These are phyloP conservation scores for Oplegnathus fasciatus DNA, from an alignment of 2,113 vertebrate genomes.

Conservation along the genomic window DNA sequence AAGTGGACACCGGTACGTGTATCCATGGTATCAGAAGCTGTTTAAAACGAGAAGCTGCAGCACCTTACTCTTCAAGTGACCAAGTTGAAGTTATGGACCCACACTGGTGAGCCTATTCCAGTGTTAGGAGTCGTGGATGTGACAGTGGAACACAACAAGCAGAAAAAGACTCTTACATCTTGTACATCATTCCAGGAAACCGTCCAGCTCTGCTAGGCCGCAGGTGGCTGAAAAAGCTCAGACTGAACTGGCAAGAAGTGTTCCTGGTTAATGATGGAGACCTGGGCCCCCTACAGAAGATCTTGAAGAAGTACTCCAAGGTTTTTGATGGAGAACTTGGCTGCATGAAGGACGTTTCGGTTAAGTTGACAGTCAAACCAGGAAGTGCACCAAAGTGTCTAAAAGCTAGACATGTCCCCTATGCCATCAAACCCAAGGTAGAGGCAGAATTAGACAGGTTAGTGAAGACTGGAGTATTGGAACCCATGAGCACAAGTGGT, in stretches of 20 bases:
- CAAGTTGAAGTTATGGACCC: slow-evolving; percentile 11
- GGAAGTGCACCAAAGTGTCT: slow-evolving; percentile 19
- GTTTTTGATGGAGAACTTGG: slow-evolving; percentile 18
- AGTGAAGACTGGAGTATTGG: too few species aligned
- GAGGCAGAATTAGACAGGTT: too few species aligned
- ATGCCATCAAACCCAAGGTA: too few species aligned
- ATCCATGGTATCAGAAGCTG: slow-evolving; percentile 8
- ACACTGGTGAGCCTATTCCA: slow-evolving; percentile 6
- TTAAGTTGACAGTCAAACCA: slow-evolving; percentile 16
- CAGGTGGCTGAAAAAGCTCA: too few species aligned
- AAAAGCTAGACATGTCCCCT: too few species aligned
- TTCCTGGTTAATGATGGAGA: not conserved
- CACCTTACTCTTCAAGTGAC: not conserved
- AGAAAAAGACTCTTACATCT: too few species aligned
- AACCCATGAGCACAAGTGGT: too few species aligned
- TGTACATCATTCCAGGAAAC: too few species aligned
- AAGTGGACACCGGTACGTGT: too few species aligned
- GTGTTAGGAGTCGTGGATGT: too few species aligned
- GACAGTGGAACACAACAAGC: too few species aligned
- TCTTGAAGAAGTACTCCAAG: not conserved
- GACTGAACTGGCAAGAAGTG: slow-evolving; percentile 44
- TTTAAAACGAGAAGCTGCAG: not conserved
- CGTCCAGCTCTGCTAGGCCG: too few species aligned
- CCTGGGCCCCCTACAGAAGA: slow-evolving; percentile 3
- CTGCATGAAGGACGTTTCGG: not conserved